These are phyloP conservation scores for Synaphobranchus kaupii DNA, from an alignment of 2,797 vertebrate genomes.

Conservation along the genomic window DNA sequence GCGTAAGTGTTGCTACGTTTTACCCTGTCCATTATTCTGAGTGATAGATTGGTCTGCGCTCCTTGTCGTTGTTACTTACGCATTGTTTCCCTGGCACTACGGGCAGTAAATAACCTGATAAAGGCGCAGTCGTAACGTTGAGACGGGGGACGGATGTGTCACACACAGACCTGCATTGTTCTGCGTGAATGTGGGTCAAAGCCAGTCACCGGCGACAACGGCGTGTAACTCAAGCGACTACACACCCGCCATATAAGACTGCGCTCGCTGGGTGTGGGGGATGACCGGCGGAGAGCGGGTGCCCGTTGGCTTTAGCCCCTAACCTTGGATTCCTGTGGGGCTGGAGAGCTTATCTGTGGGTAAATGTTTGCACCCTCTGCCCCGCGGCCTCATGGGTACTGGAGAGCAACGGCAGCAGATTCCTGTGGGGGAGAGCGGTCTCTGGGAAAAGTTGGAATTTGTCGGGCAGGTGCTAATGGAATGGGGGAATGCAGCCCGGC, in stretches of 20 bases:
- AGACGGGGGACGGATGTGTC: neutral
- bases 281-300: neutral
- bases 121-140: neutral
- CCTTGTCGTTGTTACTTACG: neutral
- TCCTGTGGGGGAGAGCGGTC: neutral
- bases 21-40: neutral
- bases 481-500: neutral
- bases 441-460: constrained; percentile 11
- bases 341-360: constrained; percentile 22
- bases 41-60: neutral
- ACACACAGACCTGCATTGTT: constrained; percentile 4
- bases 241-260: constrained; percentile 10
- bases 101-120: neutral
- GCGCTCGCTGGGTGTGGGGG: neutral
- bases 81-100: neutral
- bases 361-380: constrained; percentile 34
- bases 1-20: neutral
- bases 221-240: neutral
- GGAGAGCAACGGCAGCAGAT: constrained; percentile 1
- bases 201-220: neutral
- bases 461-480: constrained; percentile 29
- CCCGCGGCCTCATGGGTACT: neutral
- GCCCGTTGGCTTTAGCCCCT: constrained; percentile 19
- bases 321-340: neutral
- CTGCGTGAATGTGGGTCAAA: neutral